Conservation (phyloP, 2,888 invertebrate species). For the Neoascia interrupta region DNA sequence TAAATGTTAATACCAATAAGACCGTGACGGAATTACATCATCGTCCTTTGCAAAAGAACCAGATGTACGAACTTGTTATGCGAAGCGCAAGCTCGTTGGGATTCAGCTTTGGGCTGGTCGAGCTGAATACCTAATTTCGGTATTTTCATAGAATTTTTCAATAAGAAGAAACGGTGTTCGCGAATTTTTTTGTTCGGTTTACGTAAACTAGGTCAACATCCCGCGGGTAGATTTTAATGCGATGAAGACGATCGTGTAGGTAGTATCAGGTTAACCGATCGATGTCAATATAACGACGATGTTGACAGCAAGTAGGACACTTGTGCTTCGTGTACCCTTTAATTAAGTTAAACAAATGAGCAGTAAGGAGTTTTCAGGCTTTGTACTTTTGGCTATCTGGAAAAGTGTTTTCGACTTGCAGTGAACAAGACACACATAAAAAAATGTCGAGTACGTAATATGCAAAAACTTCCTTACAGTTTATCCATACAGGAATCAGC, state of each 20-base stretch:
- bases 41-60: no score
- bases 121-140: constrained; percentile 57
- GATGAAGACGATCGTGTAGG: no score
- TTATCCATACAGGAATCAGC: no score
- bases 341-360: constrained; percentile 24
- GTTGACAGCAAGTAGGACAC: constrained; percentile 56
- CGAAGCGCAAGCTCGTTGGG: constrained; percentile 36
- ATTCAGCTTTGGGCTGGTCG: constrained; percentile 27
- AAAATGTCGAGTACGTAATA: no score
- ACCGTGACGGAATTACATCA: no score
- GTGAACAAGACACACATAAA: no score
- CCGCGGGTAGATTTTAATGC: constrained; percentile 41
- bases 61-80: constrained; percentile 65
- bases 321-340: constrained; percentile 19
- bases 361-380: background rate
- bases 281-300: constrained; percentile 32
- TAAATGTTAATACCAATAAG: no score
- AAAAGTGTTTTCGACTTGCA: no score
- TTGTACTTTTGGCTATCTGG: no score
- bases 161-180: constrained; percentile 9
- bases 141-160: constrained; percentile 47
- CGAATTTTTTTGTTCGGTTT: background rate
- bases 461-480: no score
- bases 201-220: constrained; percentile 59
- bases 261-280: constrained; percentile 5